Evolutionary conservation across 2,797 vertebrate species (phyloP).

Genomic region (Thalassophryne amazonica): DNA sequence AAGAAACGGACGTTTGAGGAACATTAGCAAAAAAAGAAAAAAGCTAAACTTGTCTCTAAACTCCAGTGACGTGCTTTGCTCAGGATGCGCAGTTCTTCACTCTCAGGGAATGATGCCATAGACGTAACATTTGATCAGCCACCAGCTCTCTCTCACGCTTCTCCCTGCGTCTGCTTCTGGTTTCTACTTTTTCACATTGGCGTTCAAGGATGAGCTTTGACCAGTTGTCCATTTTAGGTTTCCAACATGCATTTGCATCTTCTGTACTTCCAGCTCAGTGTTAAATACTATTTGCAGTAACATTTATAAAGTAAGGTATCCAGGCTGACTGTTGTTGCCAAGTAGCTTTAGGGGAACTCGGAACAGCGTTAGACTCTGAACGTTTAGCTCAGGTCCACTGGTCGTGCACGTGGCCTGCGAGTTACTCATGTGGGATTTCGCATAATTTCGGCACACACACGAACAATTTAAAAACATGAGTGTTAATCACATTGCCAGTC

Average conservation of each 20-base stretch:
- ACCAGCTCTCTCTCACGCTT: no score
- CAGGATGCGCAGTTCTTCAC: slow-evolving; percentile 67
- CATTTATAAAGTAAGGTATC: no score
- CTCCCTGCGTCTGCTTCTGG: slow-evolving; percentile 25
- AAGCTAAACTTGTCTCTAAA: background rate
- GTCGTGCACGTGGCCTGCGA: slow-evolving; percentile 24
- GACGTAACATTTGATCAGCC: slow-evolving; percentile 70
- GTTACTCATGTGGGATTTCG: slow-evolving; percentile 34
- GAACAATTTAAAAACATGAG: slow-evolving; percentile 8
- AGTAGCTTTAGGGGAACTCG: slow-evolving; percentile 57
- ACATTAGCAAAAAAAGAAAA: slow-evolving; percentile 9
- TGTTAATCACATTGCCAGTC: slow-evolving; percentile 24
- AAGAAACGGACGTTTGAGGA: slow-evolving; percentile 38
- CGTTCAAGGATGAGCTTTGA: slow-evolving; percentile 37
- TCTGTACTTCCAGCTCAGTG: slow-evolving; percentile 35
- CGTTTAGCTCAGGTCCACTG: slow-evolving; percentile 61
- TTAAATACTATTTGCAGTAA: no score
- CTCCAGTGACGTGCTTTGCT: slow-evolving; percentile 55
- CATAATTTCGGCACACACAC: slow-evolving; percentile 34
- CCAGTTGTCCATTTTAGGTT: slow-evolving; percentile 21
- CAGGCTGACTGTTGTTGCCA: slow-evolving; percentile 41
- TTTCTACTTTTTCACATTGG: slow-evolving; percentile 20
- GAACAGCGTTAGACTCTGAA: slow-evolving; percentile 31
- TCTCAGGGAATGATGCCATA: slow-evolving; percentile 82
- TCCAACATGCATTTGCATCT: slow-evolving; percentile 5